Conservation (phyloP, 1,140 invertebrate species). For the Armadillidium nasatum region DNA sequence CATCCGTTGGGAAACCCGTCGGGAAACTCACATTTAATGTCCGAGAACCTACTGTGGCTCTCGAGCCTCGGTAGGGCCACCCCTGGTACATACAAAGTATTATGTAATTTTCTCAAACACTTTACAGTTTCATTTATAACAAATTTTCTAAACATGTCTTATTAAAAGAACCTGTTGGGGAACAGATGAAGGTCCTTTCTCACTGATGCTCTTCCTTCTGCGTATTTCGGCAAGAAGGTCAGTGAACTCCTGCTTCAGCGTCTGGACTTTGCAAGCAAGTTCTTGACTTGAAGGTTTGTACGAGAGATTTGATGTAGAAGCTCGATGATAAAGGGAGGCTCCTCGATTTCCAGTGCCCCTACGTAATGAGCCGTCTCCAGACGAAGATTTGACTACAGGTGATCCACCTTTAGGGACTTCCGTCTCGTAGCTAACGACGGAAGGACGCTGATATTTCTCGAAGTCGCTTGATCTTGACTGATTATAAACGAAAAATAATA, state of each 20-base stretch:
- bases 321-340: background rate
- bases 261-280: conserved; percentile 51
- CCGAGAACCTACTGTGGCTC: too few species aligned
- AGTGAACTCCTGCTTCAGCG: conserved; percentile 55
- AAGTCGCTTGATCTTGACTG: background rate
- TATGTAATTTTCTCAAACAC: background rate
- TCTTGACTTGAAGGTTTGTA: conserved; percentile 35
- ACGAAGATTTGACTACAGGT: background rate
- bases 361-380: background rate
- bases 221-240: conserved; percentile 54
- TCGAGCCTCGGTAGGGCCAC: too few species aligned
- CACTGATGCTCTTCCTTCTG: conserved; percentile 48
- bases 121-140: too few species aligned
- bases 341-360: background rate
- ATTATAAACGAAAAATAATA: background rate
- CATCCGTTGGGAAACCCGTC: background rate
- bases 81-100: background rate
- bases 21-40: background rate
- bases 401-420: background rate
- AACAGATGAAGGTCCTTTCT: too few species aligned
- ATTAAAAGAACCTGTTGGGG: too few species aligned
- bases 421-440: background rate
- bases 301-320: background rate
- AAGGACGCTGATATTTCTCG: background rate
- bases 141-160: too few species aligned